phyloP scores from a whole-genome alignment of 2,888 invertebrate genomes.

The Acleris laterana region DNA sequence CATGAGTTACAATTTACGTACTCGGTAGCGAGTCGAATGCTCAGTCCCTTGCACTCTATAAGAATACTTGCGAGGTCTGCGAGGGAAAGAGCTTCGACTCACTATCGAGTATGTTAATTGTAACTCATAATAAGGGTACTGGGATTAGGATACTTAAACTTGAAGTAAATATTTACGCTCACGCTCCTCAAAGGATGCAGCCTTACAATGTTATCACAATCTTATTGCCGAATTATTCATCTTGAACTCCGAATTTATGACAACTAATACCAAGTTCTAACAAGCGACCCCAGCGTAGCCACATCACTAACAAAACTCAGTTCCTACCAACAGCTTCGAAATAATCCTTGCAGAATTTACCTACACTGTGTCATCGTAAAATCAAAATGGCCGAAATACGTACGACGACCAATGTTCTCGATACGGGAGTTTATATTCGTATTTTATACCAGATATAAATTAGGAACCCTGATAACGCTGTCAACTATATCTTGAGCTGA shows the following conservation, averaged over 20 bases:
- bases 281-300: constrained; percentile 16
- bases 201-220: constrained; percentile 36
- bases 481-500: constrained; percentile 41
- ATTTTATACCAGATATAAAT: constrained; percentile 54
- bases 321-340: neutral
- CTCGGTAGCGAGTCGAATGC: no score
- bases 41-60: no score
- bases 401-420: constrained; percentile 43
- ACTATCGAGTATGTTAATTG: no score
- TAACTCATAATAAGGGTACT: no score
- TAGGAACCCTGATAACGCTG: constrained; percentile 44
- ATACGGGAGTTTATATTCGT: constrained; percentile 49
- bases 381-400: constrained; percentile 44
- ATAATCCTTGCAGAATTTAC: neutral
- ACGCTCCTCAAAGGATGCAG: constrained; percentile 1
- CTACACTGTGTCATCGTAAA: constrained; percentile 36
- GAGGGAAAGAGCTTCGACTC: no score
- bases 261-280: constrained; percentile 28
- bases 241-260: constrained; percentile 34
- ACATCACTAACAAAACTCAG: neutral
- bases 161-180: no score
- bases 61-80: no score
- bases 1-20: no score
- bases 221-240: constrained; percentile 45
- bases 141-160: no score